Conservation (phyloP, 1,140 invertebrate genomes). For the Cydia amplana region DNA sequence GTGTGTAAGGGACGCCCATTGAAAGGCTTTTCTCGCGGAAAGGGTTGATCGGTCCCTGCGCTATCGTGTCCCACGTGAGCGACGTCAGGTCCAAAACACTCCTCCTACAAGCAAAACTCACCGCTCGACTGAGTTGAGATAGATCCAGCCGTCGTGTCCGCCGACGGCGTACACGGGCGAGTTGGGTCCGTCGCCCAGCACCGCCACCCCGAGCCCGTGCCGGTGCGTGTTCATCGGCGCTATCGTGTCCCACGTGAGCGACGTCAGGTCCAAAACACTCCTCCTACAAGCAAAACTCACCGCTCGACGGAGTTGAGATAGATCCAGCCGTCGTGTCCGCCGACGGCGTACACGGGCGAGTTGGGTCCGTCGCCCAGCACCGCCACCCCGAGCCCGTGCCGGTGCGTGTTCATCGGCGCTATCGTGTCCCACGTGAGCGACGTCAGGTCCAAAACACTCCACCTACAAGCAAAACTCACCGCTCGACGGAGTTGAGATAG, state of each 20-base stretch:
- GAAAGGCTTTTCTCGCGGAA: too few species aligned
- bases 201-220: constrained; percentile 85
- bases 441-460: constrained; percentile 89
- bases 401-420: constrained; percentile 94
- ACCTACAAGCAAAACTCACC: constrained; percentile 79
- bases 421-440: constrained; percentile 89
- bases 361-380: constrained; percentile 84
- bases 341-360: constrained; percentile 95
- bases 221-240: constrained; percentile 95
- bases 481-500: constrained; percentile 94
- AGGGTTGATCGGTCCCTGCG: too few species aligned
- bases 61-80: constrained; percentile 88
- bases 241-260: constrained; percentile 88
- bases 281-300: constrained; percentile 51
- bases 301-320: constrained; percentile 95
- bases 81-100: constrained; percentile 65
- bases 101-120: constrained; percentile 43
- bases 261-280: constrained; percentile 53
- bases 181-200: constrained; percentile 83
- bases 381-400: constrained; percentile 94
- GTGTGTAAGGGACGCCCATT: too few species aligned
- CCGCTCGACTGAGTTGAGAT: constrained; percentile 94
- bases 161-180: constrained; percentile 96
- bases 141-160: constrained; percentile 97
- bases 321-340: constrained; percentile 97